Percentiles rank a stretch among this genome's conserved stretches.
Evolutionary conservation across 37 sponge, comb jelly and placozoan genomes (phyloP).

Genomic region (Cladorhizidae sp.): DNA sequence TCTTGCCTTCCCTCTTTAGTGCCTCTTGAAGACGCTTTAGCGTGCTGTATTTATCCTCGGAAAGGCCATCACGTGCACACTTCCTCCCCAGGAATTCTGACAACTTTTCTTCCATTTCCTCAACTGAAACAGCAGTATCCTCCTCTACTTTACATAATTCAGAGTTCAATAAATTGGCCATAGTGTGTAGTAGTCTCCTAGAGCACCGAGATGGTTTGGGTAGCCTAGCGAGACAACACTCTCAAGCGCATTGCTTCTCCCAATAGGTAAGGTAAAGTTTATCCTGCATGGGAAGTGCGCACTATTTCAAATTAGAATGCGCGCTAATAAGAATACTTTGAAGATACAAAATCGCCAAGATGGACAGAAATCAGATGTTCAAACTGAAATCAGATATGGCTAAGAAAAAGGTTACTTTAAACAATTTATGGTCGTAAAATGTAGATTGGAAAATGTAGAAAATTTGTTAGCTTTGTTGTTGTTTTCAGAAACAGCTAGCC

Average conservation of each 20-base stretch:
- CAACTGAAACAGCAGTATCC: constrained; percentile 2
- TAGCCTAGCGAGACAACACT: too few relatives aligned
- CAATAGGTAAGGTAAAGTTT: too few relatives aligned
- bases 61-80: constrained; percentile 17
- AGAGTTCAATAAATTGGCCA: not conserved
- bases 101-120: constrained; percentile 13
- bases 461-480: not conserved
- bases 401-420: constrained; percentile 24
- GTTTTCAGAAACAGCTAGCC: constrained; percentile 53
- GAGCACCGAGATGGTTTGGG: not conserved
- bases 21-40: constrained; percentile 27
- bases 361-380: not conserved
- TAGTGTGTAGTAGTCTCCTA: not conserved
- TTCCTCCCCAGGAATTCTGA: constrained; percentile 33
- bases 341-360: not conserved
- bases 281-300: not conserved
- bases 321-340: not conserved
- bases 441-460: not conserved
- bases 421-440: not conserved
- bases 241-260: too few relatives aligned
- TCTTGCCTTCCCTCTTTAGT: not conserved
- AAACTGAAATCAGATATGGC: constrained; percentile 3
- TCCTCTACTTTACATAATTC: constrained; percentile 12
- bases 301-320: not conserved
- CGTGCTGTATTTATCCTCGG: constrained; percentile 20